Percentiles rank a stretch among this genome's conserved stretches.
These are phyloP conservation scores for Heterocephalus glaber DNA, from an alignment of 2,113 vertebrate species.

Conservation along the genomic window DNA sequence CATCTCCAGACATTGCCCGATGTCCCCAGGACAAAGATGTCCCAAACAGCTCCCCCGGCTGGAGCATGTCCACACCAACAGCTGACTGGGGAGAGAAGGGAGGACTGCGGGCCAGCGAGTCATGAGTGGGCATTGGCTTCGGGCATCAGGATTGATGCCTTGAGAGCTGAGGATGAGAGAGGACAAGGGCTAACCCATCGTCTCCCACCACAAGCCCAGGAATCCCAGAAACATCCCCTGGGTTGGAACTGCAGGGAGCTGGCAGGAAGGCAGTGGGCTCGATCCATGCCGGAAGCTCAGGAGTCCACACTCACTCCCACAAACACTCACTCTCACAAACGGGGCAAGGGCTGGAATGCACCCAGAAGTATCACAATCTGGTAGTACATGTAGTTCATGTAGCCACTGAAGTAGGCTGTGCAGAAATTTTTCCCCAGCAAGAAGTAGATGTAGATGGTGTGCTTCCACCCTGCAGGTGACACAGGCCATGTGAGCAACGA, in stretches of 20 bases:
- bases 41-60: background rate
- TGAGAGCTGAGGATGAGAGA: background rate
- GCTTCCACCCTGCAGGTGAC: background rate
- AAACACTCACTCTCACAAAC: background rate
- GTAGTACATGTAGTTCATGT: background rate
- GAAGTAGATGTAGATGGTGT: background rate
- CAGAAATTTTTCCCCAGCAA: background rate
- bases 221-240: background rate
- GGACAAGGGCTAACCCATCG: background rate
- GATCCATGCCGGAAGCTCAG: background rate
- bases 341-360: background rate
- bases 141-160: background rate
- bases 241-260: background rate
- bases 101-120: background rate
- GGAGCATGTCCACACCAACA: background rate
- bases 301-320: background rate
- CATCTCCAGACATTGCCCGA: background rate
- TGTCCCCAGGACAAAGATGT: background rate
- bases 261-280: background rate
- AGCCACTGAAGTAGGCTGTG: background rate
- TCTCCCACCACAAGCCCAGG: background rate
- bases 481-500: background rate
- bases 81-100: background rate
- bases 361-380: background rate
- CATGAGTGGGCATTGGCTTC: background rate